Conservation (phyloP, 2,113 vertebrate genomes). For the Aegotheles bennettii region DNA sequence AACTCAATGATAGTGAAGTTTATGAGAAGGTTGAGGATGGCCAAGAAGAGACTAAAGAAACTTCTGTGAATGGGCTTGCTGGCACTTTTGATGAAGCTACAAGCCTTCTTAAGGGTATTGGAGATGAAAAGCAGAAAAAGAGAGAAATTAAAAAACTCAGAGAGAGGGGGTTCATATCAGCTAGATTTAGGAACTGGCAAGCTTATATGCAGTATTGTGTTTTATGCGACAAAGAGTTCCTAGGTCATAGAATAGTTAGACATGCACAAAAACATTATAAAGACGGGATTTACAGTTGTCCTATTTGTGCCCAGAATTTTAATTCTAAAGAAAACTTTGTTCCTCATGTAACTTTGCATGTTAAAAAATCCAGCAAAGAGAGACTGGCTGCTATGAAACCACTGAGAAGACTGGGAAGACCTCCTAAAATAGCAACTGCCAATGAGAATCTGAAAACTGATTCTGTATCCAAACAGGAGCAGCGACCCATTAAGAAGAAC, state of each 20-base stretch:
- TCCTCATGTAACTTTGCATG: slow-evolving; percentile 92
- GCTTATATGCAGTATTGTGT: slow-evolving; percentile 99
- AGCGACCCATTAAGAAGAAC: slow-evolving; percentile 81
- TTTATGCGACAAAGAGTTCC: slow-evolving; percentile 95
- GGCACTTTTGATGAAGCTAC: slow-evolving; percentile 77
- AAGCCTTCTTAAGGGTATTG: slow-evolving; percentile 76
- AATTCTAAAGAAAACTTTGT: slow-evolving; percentile 90
- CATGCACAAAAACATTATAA: slow-evolving; percentile 94
- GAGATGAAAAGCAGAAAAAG: slow-evolving; percentile 87
- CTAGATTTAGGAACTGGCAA: slow-evolving; percentile 94
- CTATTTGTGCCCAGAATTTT: slow-evolving; percentile 93
- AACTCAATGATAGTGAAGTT: slow-evolving; percentile 90
- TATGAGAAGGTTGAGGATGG: slow-evolving; percentile 81
- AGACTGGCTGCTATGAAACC: slow-evolving; percentile 91
- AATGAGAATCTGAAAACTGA: slow-evolving; percentile 75
- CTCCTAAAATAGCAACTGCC: slow-evolving; percentile 76
- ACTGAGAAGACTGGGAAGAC: slow-evolving; percentile 80
- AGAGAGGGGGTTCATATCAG: slow-evolving; percentile 91
- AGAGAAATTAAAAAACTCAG: slow-evolving; percentile 88
- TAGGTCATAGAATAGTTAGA: slow-evolving; percentile 93
- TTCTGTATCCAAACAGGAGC: slow-evolving; percentile 75
- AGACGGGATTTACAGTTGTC: slow-evolving; percentile 89
- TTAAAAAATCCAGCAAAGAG: slow-evolving; percentile 96
- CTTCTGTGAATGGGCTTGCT: slow-evolving; percentile 76
- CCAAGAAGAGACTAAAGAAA: slow-evolving; percentile 73